Evolutionary conservation across 1,140 invertebrate species (phyloP).

Genomic region (Littorina saxatilis): DNA sequence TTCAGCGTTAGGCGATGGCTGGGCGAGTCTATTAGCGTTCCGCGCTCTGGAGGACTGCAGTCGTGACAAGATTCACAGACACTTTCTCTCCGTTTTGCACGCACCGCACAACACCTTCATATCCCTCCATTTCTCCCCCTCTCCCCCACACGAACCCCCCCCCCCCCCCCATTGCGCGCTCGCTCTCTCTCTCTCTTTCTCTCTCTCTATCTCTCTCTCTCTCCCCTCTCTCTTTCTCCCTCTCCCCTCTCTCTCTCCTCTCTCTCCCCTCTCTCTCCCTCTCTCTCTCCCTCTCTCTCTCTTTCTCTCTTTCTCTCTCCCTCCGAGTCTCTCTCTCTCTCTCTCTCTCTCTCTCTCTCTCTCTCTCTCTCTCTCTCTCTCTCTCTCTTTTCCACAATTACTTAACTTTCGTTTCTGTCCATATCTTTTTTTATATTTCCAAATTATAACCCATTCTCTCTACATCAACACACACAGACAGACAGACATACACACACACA

Average conservation of each 20-base stretch:
- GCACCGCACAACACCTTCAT: no score
- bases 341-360: neutral
- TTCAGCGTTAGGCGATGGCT: neutral
- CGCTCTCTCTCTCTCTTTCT: neutral
- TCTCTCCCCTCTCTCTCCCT: neutral
- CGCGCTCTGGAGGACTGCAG: neutral
- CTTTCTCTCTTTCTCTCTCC: neutral
- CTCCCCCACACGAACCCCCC: no score
- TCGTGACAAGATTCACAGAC: slow-evolving; percentile 17
- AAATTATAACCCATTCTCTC: no score
- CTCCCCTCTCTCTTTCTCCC: no score
- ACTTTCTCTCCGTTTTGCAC: neutral
- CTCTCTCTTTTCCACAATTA: no score
- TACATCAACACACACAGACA: no score
- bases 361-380: neutral
- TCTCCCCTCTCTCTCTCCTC: neutral
- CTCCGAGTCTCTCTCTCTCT: neutral
- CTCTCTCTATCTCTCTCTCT: no score
- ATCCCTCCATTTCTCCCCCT: no score
- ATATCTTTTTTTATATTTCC: no score
- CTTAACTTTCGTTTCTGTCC: no score
- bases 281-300: slow-evolving; percentile 2
- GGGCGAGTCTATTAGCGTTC: neutral
- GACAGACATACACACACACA: no score
- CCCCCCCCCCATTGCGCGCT: no score